These are phyloP conservation scores for Leptarthrus brevirostris DNA, from an alignment of 2,888 invertebrate genomes.

Conservation along the genomic window DNA sequence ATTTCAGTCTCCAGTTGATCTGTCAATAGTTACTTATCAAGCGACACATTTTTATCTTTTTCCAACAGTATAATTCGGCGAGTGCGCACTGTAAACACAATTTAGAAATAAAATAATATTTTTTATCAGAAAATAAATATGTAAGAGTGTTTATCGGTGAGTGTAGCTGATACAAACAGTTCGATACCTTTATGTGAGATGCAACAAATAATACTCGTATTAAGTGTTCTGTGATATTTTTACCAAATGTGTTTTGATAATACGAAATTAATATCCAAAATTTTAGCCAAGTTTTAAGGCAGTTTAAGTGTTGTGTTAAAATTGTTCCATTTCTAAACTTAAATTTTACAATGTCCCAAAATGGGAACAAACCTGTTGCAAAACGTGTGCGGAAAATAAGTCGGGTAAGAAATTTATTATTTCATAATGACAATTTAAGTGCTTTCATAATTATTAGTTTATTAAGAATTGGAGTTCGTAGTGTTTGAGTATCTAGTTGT, in stretches of 20 bases:
- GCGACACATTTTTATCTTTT: slow-evolving; percentile 5
- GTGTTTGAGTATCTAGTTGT: no score
- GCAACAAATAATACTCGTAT: slow-evolving; percentile 2
- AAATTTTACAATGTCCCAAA: neutral
- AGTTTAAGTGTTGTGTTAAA: no score
- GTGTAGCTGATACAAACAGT: neutral
- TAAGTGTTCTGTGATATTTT: slow-evolving; percentile 19
- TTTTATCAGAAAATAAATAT: slow-evolving; percentile 32
- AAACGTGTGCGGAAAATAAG: slow-evolving; percentile 28
- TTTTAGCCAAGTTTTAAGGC: neutral
- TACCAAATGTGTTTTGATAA: slow-evolving; percentile 28
- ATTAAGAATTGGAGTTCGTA: no score
- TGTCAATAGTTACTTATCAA: slow-evolving; percentile 26
- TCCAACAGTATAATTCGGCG: neutral
- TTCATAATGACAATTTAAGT: no score
- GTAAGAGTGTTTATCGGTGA: neutral
- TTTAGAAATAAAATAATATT: neutral
- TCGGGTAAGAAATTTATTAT: slow-evolving; percentile 27
- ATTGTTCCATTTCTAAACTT: neutral
- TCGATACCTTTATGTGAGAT: slow-evolving; percentile 7
- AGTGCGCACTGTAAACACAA: no score
- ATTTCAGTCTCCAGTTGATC: slow-evolving; percentile 3
- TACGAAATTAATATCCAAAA: neutral
- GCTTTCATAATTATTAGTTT: no score
- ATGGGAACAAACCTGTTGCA: neutral